Base-by-base conservation (phyloP, 1,140 invertebrate species). In the Drosophila cardini region DNA sequence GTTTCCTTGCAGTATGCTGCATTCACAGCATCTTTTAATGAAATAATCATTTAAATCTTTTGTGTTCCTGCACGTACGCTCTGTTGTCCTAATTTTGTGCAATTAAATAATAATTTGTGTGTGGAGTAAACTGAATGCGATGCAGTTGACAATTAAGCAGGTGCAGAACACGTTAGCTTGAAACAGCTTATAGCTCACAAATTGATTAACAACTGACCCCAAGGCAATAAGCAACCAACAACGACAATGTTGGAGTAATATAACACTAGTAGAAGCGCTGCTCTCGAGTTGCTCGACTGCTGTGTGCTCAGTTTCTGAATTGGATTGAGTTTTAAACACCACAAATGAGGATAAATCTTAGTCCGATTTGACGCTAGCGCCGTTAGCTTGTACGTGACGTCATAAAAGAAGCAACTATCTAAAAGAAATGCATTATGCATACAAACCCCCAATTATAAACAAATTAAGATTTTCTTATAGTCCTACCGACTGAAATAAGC, bases 131-230 rank as follows among this genome's bases (percentile, higher is more conserved):
- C 43, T n/a, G 0, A 53, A 32, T 42, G 56, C 1, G 11, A 10
- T 34, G 18, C 21, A 60, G 36, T 11, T 56, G 40, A 55, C 40
- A 63, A 46, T 62, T 53, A 55, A 38, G 26, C 18, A 62, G 9
- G 34, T 48, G 50, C 34, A 2, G 30, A 34, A 13, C 45, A 36
- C 16, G 15, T 52, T 38, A n/a, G 26, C 26, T 61, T 52, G 50
- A 38, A 10, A n/a, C 46, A 52, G 38, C 26, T 55, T 55, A 26
- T 36, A 32, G 55, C 34, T 21, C 9, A 40, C 26, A 43, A 34
- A 69, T 61, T 69, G 46, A 69, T 61, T 36, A 52, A 46, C 30
- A 32, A 38, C 36, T 40, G 36, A 13, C 15, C 50, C 15, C 13
- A 13, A 30, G 50, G 50, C 32, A 53, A 15, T 13, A 10, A 32